Evolutionary conservation across 2,113 vertebrate genomes (phyloP).

Genomic region (Phaetusa simplex): DNA sequence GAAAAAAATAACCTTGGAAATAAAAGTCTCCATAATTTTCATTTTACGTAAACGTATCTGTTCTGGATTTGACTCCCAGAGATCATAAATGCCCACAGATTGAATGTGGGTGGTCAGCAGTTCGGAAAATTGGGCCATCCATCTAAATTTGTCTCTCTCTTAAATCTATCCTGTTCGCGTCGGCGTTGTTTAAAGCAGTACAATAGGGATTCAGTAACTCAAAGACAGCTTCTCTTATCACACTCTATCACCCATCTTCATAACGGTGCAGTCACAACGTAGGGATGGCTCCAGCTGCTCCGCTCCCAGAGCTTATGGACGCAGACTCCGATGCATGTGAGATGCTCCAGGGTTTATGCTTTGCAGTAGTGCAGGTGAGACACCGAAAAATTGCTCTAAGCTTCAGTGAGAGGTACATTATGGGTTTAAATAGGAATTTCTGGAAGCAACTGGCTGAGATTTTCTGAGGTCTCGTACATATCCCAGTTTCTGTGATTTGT

Average conservation of each 20-base stretch:
- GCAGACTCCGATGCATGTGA: rapidly evolving
- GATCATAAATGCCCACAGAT: neutral
- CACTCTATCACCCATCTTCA: neutral
- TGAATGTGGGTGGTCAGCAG: slow-evolving; percentile 40
- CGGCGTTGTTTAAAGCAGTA: neutral
- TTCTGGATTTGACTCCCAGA: slow-evolving; percentile 1
- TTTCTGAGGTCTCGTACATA: neutral
- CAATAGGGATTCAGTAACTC: neutral
- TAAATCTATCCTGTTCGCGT: neutral
- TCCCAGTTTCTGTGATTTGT: neutral
- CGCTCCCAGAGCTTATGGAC: neutral
- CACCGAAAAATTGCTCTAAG: neutral
- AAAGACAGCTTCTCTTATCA: neutral
- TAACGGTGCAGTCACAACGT: rapidly evolving
- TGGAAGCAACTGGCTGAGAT: neutral
- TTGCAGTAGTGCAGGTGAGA: neutral
- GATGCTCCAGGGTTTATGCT: neutral
- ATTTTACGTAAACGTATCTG: neutral
- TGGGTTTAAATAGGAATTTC: neutral
- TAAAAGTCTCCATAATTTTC: neutral
- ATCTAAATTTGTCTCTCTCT: slow-evolving; percentile 22
- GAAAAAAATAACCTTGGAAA: neutral
- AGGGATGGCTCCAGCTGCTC: neutral
- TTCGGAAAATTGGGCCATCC: neutral
- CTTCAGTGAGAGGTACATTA: rapidly evolving